These are phyloP conservation scores for Volucella inanis DNA, from an alignment of 2,888 invertebrate species.

Conservation along the genomic window DNA sequence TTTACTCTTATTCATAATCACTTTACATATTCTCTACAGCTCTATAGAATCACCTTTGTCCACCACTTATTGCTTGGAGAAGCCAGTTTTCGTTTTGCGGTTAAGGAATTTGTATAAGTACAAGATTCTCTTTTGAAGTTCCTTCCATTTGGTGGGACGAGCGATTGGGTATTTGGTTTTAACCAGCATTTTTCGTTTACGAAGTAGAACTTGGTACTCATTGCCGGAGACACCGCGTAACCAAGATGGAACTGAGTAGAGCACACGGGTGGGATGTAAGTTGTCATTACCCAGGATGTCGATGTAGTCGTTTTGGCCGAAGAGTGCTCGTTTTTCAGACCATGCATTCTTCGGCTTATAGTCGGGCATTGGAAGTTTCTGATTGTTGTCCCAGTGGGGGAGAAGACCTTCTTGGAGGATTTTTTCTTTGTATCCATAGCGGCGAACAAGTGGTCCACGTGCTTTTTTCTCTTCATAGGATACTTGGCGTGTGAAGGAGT, in stretches of 20 bases:
- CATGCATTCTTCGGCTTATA: constrained; percentile 90
- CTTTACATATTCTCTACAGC: constrained; percentile 6
- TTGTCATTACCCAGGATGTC: constrained; percentile 95
- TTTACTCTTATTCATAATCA: constrained; percentile 17
- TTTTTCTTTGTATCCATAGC: constrained; percentile 87
- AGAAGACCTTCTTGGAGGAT: constrained; percentile 87
- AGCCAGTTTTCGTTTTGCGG: constrained; percentile 90
- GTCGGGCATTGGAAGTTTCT: constrained; percentile 86
- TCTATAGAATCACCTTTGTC: neutral
- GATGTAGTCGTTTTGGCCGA: constrained; percentile 98
- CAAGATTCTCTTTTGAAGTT: constrained; percentile 88
- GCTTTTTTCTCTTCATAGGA: constrained; percentile 82
- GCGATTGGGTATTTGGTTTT: constrained; percentile 85
- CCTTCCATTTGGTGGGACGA: constrained; percentile 91
- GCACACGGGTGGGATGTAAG: constrained; percentile 91
- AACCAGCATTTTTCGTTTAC: constrained; percentile 88
- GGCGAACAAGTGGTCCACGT: constrained; percentile 85
- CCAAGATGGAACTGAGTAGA: constrained; percentile 95
- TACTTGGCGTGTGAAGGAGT: constrained; percentile 85
- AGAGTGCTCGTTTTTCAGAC: constrained; percentile 90
- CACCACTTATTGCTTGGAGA: constrained; percentile 79
- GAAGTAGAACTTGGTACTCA: constrained; percentile 89
- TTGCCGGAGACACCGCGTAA: constrained; percentile 93
- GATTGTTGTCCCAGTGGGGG: constrained; percentile 86
- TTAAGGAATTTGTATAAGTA: constrained; percentile 91